These are phyloP conservation scores for Elaeidobius kamerunicus DNA, from an alignment of 2,888 invertebrate species.

Conservation along the genomic window DNA sequence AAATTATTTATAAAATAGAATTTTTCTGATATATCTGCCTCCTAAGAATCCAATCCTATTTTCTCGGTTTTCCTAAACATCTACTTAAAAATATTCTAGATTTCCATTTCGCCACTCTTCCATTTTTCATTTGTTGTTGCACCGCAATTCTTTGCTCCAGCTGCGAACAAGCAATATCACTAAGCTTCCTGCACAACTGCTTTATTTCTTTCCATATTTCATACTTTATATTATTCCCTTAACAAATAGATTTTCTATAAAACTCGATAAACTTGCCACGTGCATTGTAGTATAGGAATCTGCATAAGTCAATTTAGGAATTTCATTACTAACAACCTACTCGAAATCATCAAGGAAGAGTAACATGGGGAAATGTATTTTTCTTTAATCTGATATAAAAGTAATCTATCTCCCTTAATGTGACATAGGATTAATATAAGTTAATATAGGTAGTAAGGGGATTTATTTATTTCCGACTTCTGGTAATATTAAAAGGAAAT, in stretches of 20 bases:
- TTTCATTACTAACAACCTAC: too few species aligned
- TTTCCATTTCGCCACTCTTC: constrained; percentile 9
- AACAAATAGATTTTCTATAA: not conserved
- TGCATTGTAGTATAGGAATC: too few species aligned
- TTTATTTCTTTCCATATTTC: constrained; percentile 6
- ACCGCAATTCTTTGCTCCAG: constrained; percentile 10
- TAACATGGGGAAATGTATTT: too few species aligned
- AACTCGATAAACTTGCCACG: not conserved
- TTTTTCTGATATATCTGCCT: too few species aligned
- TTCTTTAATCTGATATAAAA: constrained; percentile 3
- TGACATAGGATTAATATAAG: constrained; percentile 22
- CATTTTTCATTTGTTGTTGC: constrained; percentile 12
- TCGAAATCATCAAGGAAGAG: too few species aligned
- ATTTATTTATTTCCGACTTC: constrained; percentile 15
- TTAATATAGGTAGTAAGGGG: constrained; percentile 14
- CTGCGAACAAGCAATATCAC: constrained; percentile 20
- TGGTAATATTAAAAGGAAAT: constrained; percentile 2
- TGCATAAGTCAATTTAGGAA: too few species aligned
- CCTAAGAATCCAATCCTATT: too few species aligned
- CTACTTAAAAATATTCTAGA: not conserved
- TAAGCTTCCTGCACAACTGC: constrained; percentile 9
- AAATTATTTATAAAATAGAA: too few species aligned
- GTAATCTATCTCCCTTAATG: constrained; percentile 19
- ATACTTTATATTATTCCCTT: not conserved
- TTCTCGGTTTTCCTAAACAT: not conserved